Conservation (phyloP, 2,113 vertebrate genomes). For the Myotis brandtii region DNA sequence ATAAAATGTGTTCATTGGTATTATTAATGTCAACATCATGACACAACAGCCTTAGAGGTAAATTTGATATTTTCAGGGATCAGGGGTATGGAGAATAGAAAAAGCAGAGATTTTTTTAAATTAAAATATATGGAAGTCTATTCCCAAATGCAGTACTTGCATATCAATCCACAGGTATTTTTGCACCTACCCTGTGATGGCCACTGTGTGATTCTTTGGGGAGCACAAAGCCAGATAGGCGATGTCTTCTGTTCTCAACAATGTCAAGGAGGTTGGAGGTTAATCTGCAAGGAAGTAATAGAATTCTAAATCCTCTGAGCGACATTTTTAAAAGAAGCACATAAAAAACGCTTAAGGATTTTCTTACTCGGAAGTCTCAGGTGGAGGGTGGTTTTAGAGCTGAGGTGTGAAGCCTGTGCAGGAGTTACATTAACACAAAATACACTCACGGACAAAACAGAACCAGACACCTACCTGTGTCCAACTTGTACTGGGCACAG, state of each 20-base stretch:
- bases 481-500: accelerated
- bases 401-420: background rate
- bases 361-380: background rate
- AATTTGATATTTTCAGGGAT: background rate
- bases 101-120: background rate
- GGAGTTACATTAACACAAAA: background rate
- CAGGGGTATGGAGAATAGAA: background rate
- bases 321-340: background rate
- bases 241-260: background rate
- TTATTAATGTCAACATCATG: background rate
- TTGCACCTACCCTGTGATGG: background rate
- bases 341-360: background rate
- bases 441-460: background rate
- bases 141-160: too few species aligned
- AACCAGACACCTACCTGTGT: too few species aligned
- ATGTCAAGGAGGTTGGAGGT: too few species aligned
- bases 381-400: background rate
- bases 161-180: background rate
- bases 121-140: background rate
- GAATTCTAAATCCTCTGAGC: background rate
- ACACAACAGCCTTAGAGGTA: background rate
- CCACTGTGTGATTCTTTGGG: too few species aligned
- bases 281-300: too few species aligned
- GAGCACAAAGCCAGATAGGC: background rate
- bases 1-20: background rate